phyloP scores from a whole-genome alignment of 2,113 vertebrate genomes.

The Mastomys coucha region DNA sequence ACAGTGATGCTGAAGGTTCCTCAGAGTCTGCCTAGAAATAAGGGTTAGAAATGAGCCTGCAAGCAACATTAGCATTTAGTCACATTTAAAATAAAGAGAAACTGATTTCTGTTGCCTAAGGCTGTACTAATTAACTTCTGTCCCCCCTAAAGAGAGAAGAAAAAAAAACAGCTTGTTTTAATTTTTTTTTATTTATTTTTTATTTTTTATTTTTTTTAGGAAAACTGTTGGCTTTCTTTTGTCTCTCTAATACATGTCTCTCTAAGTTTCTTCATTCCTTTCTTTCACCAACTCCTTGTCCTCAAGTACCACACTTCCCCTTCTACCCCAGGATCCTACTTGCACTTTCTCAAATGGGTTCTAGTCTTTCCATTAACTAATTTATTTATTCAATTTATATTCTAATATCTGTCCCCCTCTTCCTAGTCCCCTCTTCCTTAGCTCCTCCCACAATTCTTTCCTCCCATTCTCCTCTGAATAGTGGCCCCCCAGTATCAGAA shows the following conservation, averaged over 20 bases:
- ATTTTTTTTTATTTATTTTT: no score
- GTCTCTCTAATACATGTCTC: not conserved
- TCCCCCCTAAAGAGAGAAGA: not conserved
- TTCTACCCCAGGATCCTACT: not conserved
- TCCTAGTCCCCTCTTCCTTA: no score
- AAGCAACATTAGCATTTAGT: not conserved
- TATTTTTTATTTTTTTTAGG: no score
- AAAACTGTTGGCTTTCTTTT: not conserved
- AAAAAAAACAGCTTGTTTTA: no score
- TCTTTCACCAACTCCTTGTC: not conserved
- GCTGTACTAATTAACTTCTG: not conserved
- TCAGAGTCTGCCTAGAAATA: no score
- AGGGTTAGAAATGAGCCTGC: no score
- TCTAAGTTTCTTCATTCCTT: not conserved
- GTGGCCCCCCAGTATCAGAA: no score
- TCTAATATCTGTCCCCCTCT: accelerated
- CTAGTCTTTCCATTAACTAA: not conserved
- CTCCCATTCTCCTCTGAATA: no score
- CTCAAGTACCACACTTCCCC: not conserved
- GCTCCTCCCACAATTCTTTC: no score
- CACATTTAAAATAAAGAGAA: not conserved
- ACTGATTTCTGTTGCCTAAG: not conserved
- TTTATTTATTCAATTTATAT: no score
- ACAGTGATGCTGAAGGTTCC: no score
- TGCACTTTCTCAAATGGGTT: not conserved